phyloP scores from a whole-genome alignment of 2,888 invertebrate genomes.

The Myopa tessellatipennis region DNA sequence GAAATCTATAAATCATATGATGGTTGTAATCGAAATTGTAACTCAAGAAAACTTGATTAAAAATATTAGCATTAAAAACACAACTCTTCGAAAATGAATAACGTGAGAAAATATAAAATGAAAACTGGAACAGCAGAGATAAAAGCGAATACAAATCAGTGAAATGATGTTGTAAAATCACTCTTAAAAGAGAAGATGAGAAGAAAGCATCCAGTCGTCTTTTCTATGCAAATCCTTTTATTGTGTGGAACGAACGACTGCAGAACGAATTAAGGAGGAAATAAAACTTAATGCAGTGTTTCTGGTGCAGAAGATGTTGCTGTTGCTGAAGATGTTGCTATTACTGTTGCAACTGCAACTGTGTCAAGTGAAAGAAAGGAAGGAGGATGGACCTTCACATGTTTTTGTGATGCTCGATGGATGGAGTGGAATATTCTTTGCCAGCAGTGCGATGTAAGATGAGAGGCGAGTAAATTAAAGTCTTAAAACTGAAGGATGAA shows the following conservation, averaged over 20 bases:
- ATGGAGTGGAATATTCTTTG: background rate
- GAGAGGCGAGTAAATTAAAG: background rate
- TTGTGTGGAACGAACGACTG: constrained; percentile 1
- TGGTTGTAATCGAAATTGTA: background rate
- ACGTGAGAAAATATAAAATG: background rate
- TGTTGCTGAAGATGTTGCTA: no score
- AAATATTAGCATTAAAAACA: background rate
- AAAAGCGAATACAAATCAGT: constrained; percentile 22
- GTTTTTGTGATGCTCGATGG: no score
- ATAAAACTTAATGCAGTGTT: constrained; percentile 7
- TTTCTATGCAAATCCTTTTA: constrained; percentile 16
- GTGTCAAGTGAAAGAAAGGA: no score
- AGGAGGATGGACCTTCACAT: no score
- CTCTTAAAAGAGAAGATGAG: constrained; percentile 4
- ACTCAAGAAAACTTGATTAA: background rate
- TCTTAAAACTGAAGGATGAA: background rate
- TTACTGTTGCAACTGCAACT: no score
- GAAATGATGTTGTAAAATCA: constrained; percentile 26
- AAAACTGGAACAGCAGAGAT: constrained; percentile 4
- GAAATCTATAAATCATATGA: no score
- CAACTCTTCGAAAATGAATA: background rate
- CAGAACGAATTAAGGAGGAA: constrained; percentile 8
- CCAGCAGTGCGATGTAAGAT: background rate
- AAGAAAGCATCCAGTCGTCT: background rate
- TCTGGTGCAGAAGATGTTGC: no score